Base-by-base conservation (phyloP, 2,888 invertebrate genomes). In the Scaptodrosophila latifasciaeformis region DNA sequence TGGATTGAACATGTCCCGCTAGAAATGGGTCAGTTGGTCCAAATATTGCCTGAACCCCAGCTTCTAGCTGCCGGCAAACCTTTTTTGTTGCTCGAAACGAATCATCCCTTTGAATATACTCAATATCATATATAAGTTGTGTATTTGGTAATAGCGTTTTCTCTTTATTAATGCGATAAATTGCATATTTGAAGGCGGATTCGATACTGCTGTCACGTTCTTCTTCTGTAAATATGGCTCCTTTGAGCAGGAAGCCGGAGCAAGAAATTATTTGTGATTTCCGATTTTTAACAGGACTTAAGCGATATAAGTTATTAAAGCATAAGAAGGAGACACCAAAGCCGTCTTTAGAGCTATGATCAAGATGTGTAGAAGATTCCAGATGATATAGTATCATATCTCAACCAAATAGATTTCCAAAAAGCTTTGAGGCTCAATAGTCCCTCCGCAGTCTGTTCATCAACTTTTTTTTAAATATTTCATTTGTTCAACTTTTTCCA, bases 161-260 rank as follows among this genome's bases (percentile, higher is more conserved):
- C 79, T 96, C 96, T 81, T 95, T 94, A 88, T 97, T 97, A 82
- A 97, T 94, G 67, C 94, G 91, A 87, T 96, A 96, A 10, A 97
- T 95, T 5, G 97, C 96, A 88, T 96, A 96, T 82, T 96, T 96
- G 88, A 97, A 97, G 1, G 97, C 96, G 66, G 96, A 88, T 86
- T 96, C 96, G 0, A 93, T 91, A 62, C 93, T 93, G 66, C 93
- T 94, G 65, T 95, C 94, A 61, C 93, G 92, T 62, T 94, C 92
- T 77, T 97, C 96, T 81, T 96, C 95, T 0, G 94, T 94, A 87
- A 97, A 96, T 66, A 97, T 93, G 37, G 96, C 96, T 81, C 96
- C 96, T 96, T 35, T 2, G 7, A 24, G 7, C 3, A 24, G 10
- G n/a, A n/a, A n/a, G n/a, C n/a, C n/a, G n/a, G n/a, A n/a, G n/a